Percentiles rank a stretch among this genome's conserved stretches.
Evolutionary conservation across 2,888 invertebrate species (phyloP).

Genomic region (Acleris literana): DNA sequence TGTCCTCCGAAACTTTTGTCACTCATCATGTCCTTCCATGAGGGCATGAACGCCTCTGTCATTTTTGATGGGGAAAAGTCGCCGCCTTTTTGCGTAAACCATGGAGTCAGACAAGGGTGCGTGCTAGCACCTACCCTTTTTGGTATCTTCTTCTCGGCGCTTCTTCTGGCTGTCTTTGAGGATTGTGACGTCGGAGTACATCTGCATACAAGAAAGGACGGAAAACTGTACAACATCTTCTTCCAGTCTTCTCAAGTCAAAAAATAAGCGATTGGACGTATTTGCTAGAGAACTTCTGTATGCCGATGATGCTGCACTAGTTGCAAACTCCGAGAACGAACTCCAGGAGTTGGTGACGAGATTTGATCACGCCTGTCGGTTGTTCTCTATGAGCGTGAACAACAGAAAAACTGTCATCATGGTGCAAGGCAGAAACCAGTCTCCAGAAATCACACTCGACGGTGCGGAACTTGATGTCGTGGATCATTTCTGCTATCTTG

Average conservation of each 20-base stretch:
- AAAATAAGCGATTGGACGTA: background rate
- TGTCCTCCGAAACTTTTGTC: background rate
- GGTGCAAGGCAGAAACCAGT: background rate
- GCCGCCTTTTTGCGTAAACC: background rate
- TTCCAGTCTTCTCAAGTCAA: background rate
- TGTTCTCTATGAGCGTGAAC: background rate
- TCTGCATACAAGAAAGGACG: background rate
- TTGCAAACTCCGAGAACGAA: background rate
- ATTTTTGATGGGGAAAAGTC: background rate
- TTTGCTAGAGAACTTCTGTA: background rate
- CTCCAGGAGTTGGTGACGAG: background rate
- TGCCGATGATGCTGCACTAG: conserved; percentile 3
- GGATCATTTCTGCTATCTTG: too few relatives aligned
- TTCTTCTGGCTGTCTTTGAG: background rate
- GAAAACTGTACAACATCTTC: background rate
- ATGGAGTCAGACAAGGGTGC: background rate
- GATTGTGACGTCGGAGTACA: background rate
- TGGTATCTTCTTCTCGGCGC: background rate
- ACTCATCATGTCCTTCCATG: background rate
- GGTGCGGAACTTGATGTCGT: too few relatives aligned
- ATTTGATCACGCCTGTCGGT: background rate
- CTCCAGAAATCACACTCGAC: background rate
- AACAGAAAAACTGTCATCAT: background rate
- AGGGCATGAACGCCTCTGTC: background rate
- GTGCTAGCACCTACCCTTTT: background rate